Conservation (phyloP, 1,140 invertebrate species). For the Diuraphis noxia region DNA sequence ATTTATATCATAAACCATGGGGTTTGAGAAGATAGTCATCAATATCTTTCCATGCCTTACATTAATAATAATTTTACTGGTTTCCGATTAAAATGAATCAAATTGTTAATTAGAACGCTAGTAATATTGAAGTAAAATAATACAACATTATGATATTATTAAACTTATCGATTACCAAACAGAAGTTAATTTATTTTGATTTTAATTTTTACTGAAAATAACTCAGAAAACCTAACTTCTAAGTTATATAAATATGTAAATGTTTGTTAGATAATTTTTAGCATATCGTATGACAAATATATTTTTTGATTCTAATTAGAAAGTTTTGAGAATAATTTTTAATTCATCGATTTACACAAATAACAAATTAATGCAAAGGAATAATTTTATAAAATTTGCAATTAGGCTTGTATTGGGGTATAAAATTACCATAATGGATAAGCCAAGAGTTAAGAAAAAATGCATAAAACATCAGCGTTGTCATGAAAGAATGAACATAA, state of each 20-base stretch:
- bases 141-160: background rate
- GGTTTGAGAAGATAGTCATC: background rate
- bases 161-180: background rate
- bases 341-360: slow-evolving; percentile 12
- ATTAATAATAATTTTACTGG: background rate
- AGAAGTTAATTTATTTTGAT: background rate
- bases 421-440: slow-evolving; percentile 49
- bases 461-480: slow-evolving; percentile 47
- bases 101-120: background rate
- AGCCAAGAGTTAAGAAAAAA: slow-evolving; percentile 34
- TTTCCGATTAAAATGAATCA: background rate
- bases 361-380: slow-evolving; percentile 28
- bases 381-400: slow-evolving; percentile 51
- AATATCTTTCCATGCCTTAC: background rate
- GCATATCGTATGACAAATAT: background rate
- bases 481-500: slow-evolving; percentile 33
- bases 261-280: background rate
- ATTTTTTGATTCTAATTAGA: background rate
- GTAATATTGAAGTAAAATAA: background rate
- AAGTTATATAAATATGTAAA: background rate
- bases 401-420: slow-evolving; percentile 24
- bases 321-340: background rate
- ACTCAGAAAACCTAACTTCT: background rate
- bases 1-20: background rate
- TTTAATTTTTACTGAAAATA: background rate